phyloP scores from a whole-genome alignment of 35 echinoderm and acorn worm genomes.

The Anneissia japonica region DNA sequence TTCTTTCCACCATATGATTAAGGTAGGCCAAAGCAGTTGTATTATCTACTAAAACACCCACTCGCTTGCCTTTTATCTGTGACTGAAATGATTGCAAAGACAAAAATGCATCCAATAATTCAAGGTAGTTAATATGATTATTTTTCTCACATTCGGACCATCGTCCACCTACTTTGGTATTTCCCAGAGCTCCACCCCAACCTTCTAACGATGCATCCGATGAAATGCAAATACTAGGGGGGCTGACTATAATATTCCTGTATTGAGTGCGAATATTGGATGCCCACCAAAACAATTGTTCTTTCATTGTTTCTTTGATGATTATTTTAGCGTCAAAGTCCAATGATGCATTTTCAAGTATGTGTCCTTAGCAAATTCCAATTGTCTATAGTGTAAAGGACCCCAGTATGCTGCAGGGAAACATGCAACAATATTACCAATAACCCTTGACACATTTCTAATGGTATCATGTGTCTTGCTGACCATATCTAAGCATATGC shows the following conservation, averaged over 20 bases:
- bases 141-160: background rate
- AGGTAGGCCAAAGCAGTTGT: constrained; percentile 10
- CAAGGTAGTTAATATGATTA: background rate
- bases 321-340: constrained; percentile 11
- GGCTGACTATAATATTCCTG: background rate
- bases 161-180: background rate
- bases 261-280: background rate
- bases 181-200: background rate
- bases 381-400: constrained; percentile 17
- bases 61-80: background rate
- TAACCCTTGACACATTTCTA: constrained; percentile 27
- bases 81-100: background rate
- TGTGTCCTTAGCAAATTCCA: background rate
- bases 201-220: background rate
- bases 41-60: background rate
- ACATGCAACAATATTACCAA: constrained; percentile 36
- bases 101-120: background rate
- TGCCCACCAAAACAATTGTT: background rate
- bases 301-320: background rate
- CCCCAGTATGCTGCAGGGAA: constrained; percentile 33
- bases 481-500: constrained; percentile 5
- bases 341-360: constrained; percentile 12
- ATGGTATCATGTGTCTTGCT: constrained; percentile 5
- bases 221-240: background rate
- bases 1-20: constrained; percentile 28